Base-by-base conservation (phyloP, 2,113 vertebrate genomes). In the Ondatra zibethicus region DNA sequence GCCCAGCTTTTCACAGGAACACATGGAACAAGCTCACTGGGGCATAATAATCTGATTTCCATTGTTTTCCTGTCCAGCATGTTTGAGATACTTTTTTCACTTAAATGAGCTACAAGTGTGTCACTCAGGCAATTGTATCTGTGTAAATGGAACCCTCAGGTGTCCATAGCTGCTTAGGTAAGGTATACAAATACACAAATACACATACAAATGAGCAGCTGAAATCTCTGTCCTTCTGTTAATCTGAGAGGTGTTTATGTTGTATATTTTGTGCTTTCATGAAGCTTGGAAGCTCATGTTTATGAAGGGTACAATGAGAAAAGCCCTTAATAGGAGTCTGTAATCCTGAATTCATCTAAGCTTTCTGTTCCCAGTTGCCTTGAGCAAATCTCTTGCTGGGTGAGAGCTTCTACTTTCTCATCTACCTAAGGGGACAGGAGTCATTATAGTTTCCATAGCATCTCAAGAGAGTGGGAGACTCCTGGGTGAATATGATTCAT, bases 191-290 rank as follows among this genome's bases (percentile, higher is more conserved):
- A 58, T 58, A 58, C 7, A 58, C 58, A n/a, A n/a, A n/a, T n/a
- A n/a, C 31, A 72, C 61, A 80, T n/a, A 65, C 12, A 91, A 92
- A 95, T 27, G 45, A 88, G 68, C 88, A 91, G 89, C 68, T 52
- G 72, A 66, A 92, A 82, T 68, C 93, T 97, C 63, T 5, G 61
- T 93, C 89, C 84, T 94, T 68, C 94, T 76, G 88, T 93, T 96
- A 93, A 92, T 91, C n/a, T 78, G 73, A 68, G 93, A 95, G 85
- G 73, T 52, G 90, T 89, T 97, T 97, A 75, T 89, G 91, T 80
- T 91, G 81, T 90, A 10, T 91, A 88, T 95, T 95, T 95, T 96
- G 88, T 80, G 63, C 36, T 80, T 66, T 23, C 47, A 39, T 76
- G 78, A 93, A 50, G 73, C 78, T 97, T 75, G 63, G 77, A 96